These are phyloP conservation scores for Palloptera scutellata DNA, from an alignment of 2,888 invertebrate genomes.

Conservation along the genomic window DNA sequence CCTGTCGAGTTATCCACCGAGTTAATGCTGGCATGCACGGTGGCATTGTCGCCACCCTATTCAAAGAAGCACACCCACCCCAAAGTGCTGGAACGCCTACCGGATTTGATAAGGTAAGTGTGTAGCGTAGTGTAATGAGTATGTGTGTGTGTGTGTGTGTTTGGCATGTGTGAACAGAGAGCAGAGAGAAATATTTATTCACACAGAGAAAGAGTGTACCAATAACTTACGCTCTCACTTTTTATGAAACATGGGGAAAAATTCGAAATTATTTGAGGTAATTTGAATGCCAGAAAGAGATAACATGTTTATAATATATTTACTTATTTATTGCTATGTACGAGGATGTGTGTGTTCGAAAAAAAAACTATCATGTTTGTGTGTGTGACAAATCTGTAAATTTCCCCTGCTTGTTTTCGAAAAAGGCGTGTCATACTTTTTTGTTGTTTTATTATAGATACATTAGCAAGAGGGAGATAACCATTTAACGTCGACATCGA, in stretches of 20 bases:
- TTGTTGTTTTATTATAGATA: slow-evolving; percentile 15
- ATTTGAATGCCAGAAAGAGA: slow-evolving; percentile 22
- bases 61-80: slow-evolving; percentile 63
- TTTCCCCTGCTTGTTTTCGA: no score
- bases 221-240: no score
- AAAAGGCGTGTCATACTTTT: slow-evolving; percentile 13
- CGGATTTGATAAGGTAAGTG: slow-evolving; percentile 65
- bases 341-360: slow-evolving; percentile 23
- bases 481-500: background rate
- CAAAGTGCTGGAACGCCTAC: slow-evolving; percentile 65
- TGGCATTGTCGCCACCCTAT: slow-evolving; percentile 63
- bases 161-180: slow-evolving; percentile 1
- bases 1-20: slow-evolving; percentile 65
- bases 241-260: slow-evolving; percentile 3
- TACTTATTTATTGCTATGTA: slow-evolving; percentile 8
- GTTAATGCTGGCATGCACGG: slow-evolving; percentile 64
- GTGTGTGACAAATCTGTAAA: slow-evolving; percentile 6
- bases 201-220: no score
- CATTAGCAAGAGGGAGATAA: slow-evolving; percentile 10
- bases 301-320: background rate
- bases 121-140: slow-evolving; percentile 14
- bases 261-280: background rate
- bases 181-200: background rate
- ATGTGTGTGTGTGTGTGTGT: slow-evolving; percentile 1
- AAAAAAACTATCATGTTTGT: slow-evolving; percentile 16